Percentiles rank a stretch among this genome's conserved stretches.
Evolutionary conservation across 2,113 vertebrate species (phyloP).

Genomic region (Podarcis muralis): DNA sequence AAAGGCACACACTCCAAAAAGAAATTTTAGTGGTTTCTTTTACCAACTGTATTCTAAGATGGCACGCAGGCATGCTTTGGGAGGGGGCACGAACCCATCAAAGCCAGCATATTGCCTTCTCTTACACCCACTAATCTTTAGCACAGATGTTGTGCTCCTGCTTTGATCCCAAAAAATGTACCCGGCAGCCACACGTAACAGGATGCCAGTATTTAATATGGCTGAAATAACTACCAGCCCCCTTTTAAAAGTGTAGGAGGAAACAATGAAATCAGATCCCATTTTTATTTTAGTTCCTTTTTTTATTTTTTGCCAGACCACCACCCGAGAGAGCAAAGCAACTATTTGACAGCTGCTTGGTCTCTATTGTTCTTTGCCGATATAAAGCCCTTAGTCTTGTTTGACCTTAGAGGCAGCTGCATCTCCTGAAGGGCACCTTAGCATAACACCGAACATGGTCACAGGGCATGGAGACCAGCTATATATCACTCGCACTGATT

Average conservation of each 20-base stretch:
- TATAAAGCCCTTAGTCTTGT: conserved; percentile 22
- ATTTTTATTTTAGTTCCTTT: not conserved
- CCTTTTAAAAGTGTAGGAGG: not conserved
- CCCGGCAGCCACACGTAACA: not conserved
- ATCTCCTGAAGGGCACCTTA: not conserved
- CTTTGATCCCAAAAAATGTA: conserved; percentile 11
- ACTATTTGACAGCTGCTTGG: not conserved
- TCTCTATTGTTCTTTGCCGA: conserved; percentile 6
- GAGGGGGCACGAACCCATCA: not conserved
- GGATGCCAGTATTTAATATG: conserved; percentile 2
- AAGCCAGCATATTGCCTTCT: not conserved
- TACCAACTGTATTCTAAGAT: not conserved
- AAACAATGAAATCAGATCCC: conserved; percentile 15
- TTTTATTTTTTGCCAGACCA: not conserved
- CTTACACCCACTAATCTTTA: not conserved
- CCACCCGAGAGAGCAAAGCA: conserved; percentile 1
- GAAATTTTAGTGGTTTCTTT: not conserved
- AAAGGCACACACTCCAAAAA: too few relatives aligned
- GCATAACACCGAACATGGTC: conserved; percentile 13
- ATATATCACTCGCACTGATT: not conserved
- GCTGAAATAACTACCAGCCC: not conserved
- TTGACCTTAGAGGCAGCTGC: conserved; percentile 31
- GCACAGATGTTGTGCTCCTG: not conserved
- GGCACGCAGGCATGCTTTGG: not conserved
- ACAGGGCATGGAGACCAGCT: not conserved